Evolutionary conservation across 2,888 invertebrate genomes (phyloP).

Genomic region (Allacma fusca): DNA sequence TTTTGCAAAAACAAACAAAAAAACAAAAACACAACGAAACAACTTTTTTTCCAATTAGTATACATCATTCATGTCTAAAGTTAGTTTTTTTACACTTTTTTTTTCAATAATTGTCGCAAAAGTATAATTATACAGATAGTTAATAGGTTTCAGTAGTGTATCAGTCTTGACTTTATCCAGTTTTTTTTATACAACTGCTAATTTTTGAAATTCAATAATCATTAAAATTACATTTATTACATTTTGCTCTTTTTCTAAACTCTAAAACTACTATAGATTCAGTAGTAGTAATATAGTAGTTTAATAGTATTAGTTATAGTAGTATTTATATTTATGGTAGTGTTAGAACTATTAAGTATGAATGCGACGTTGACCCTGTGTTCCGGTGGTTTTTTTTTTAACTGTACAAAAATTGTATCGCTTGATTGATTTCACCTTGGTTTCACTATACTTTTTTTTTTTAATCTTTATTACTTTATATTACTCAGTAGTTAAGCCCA

Average conservation of each 20-base stretch:
- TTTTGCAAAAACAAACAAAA: background rate
- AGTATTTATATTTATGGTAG: background rate
- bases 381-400: constrained; percentile 37
- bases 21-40: background rate
- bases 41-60: background rate
- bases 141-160: constrained; percentile 14
- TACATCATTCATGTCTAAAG: background rate
- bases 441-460: constrained; percentile 5
- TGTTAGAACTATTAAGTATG: background rate
- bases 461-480: constrained; percentile 16
- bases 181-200: constrained; percentile 26
- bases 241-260: constrained; percentile 1
- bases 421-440: constrained; percentile 40
- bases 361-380: constrained; percentile 45
- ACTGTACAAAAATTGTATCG: constrained; percentile 44
- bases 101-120: background rate
- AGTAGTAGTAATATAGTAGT: background rate
- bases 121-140: background rate
- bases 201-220: background rate
- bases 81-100: background rate
- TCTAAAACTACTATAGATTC: background rate
- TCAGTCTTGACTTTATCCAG: constrained; percentile 43
- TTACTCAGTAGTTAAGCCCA: background rate
- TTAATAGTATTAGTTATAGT: background rate
- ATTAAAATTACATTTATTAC: background rate